These are phyloP conservation scores for Acromyrmex charruanus DNA, from an alignment of 1,140 invertebrate genomes.

Conservation along the genomic window DNA sequence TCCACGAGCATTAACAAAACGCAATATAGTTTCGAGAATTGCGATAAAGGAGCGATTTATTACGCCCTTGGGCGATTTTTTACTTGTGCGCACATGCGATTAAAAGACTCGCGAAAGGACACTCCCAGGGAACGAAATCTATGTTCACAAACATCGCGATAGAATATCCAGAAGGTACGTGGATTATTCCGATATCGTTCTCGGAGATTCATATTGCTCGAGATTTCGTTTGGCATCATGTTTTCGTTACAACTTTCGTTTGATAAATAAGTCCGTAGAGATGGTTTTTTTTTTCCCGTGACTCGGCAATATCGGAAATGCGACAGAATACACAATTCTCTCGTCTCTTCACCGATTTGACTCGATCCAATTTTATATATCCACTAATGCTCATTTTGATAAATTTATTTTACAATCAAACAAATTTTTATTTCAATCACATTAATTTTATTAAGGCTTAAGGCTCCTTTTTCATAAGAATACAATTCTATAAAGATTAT, in stretches of 20 bases:
- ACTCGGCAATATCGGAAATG: background rate
- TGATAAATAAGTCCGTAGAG: constrained; percentile 1
- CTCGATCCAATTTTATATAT: background rate
- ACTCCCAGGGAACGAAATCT: background rate
- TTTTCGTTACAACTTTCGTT: background rate
- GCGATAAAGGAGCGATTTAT: constrained; percentile 49
- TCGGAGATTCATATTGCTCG: background rate
- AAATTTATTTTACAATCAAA: background rate
- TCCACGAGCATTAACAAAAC: background rate
- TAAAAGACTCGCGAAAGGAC: constrained; percentile 25
- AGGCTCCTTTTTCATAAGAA: background rate
- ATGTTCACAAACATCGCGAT: background rate
- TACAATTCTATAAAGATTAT: background rate
- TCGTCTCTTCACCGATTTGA: background rate
- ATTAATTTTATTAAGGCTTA: background rate
- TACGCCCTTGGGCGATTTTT: constrained; percentile 19
- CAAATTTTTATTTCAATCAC: background rate
- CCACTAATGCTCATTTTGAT: background rate
- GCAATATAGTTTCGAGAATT: constrained; percentile 12
- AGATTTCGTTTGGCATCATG: background rate
- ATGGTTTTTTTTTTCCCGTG: background rate
- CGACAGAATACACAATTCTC: background rate
- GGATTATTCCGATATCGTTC: background rate
- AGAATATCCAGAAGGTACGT: background rate
- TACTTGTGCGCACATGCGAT: background rate